Evolutionary conservation across 1,140 invertebrate species (phyloP).

Genomic region (Pantala flavescens): DNA sequence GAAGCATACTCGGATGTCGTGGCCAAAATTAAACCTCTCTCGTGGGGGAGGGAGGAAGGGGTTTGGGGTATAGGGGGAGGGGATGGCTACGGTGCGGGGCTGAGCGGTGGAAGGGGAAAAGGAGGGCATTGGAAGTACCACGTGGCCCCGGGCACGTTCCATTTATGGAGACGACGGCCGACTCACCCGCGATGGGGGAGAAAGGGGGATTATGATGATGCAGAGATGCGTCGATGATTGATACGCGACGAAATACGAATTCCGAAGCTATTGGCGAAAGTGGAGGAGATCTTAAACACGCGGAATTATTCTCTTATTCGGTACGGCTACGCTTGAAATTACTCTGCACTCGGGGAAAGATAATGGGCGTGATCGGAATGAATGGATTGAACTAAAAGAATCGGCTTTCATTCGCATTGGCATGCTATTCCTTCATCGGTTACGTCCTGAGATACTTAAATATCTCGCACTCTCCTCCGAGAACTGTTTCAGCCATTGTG

Average conservation of each 20-base stretch:
- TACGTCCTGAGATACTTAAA: no score
- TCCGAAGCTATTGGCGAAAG: background rate
- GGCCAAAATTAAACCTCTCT: background rate
- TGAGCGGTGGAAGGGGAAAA: background rate
- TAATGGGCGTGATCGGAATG: no score
- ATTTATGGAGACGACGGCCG: background rate
- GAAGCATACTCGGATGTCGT: background rate
- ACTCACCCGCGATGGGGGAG: background rate
- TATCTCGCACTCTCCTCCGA: no score
- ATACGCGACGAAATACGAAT: background rate
- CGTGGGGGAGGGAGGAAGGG: background rate
- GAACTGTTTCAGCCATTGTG: no score
- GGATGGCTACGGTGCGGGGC: background rate
- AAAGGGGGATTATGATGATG: background rate
- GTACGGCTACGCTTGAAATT: no score
- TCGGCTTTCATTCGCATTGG: no score
- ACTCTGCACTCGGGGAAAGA: background rate
- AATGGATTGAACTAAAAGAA: no score
- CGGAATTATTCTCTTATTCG: background rate
- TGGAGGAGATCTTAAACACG: background rate
- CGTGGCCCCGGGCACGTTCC: background rate
- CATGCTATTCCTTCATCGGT: no score
- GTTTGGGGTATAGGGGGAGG: background rate
- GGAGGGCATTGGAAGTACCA: background rate
- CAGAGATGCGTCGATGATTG: background rate